Evolutionary conservation across 2,797 vertebrate genomes (phyloP), one percentile per base, ranked within the genome.

Genomic region (Valencia hispanica): DNA sequence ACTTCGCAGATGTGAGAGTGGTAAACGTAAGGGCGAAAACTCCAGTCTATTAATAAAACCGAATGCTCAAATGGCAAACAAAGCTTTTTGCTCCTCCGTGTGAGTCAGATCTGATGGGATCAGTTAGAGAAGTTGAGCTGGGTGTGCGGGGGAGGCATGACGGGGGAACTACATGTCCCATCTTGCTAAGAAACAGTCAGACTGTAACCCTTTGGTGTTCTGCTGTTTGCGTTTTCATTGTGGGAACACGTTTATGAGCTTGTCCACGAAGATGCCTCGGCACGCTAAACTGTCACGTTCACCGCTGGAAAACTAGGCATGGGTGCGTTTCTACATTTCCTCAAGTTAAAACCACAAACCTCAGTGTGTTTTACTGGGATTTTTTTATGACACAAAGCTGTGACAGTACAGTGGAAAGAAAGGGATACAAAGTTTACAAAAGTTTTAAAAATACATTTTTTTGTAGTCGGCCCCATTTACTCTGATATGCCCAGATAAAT

Each of bases 131-230:
- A 22, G 75, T 27, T 77, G 74, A 81, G 74, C 86, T 80, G 91
- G 87, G 89, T 88, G 90, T 89, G 76, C 77, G 87, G 73, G 80
- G 82, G 82, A 83, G 80, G 77, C 11, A 72, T 0, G 4, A 59
- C 72, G 39, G 69, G 73, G n/a, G 25, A 73, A 73, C n/a, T 85
- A 84, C 85, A 80, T 7, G 78, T 86, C 74, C 53, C 71, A 75
- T 87, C 90, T 81, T 87, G 85, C 50, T 74, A 41, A 55, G 43
- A 55, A 86, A 59, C 32, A 0, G 7, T 81, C 84, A 72, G 81
- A 61, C 50, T 50, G 74, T 70, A 59, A 74, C 74, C 79, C 84
- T 89, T 79, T 87, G 85, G 70, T 66, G 14, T 48, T 78, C 25
- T 59, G 71, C 69, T 20, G n/a, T 34, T 74, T 27, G 30, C 65